Conservation (phyloP, 2,113 vertebrate genomes). For the Cebidichthys violaceus region DNA sequence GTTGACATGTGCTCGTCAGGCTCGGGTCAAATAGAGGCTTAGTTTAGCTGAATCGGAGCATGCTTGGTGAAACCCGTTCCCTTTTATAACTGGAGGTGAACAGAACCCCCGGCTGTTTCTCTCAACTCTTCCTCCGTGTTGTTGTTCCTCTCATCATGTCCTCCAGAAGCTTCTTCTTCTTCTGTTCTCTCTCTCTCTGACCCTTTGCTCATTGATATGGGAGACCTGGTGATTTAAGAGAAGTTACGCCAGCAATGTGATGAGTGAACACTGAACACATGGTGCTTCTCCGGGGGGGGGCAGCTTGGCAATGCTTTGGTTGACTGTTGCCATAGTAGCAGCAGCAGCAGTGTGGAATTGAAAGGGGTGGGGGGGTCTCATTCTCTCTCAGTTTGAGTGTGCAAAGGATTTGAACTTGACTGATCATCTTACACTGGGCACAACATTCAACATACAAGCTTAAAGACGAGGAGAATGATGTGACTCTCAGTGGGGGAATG, state of each 20-base stretch:
- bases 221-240: constrained; percentile 35
- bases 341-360: constrained; percentile 57
- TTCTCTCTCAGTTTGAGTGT: not conserved
- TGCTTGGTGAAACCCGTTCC: not conserved
- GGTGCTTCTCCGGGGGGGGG: constrained; percentile 52
- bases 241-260: constrained; percentile 25
- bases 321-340: constrained; percentile 86
- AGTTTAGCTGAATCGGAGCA: too few relatives aligned
- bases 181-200: constrained; percentile 15
- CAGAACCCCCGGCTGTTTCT: constrained; percentile 1
- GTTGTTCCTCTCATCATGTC: not conserved
- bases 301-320: constrained; percentile 62
- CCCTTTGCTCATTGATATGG: constrained; percentile 35
- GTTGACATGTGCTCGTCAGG: not conserved
- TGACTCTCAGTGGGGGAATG: not conserved
- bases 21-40: not conserved
- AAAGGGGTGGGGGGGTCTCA: constrained; percentile 15
- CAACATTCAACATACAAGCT: not conserved
- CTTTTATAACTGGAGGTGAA: constrained; percentile 2
- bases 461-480: not conserved
- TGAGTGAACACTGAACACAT: constrained; percentile 34
- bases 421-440: not conserved
- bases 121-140: not conserved
- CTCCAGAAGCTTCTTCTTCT: not conserved
- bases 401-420: not conserved